phyloP scores from a whole-genome alignment of 2,888 invertebrate species.

The Nemoura dubitans region DNA sequence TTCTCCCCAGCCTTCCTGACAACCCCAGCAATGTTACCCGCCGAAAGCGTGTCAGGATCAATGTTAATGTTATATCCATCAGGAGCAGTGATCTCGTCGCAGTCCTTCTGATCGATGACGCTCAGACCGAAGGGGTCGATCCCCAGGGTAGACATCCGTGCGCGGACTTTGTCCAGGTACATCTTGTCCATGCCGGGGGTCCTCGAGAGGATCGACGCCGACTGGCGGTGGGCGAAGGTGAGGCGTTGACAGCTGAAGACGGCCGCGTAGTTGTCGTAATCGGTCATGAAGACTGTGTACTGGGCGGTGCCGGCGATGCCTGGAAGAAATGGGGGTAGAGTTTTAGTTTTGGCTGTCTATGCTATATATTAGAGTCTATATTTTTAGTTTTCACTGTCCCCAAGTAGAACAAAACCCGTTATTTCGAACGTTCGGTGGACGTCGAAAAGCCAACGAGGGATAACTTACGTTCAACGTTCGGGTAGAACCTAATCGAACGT shows the following conservation, averaged over 20 bases:
- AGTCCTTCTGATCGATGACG: slow-evolving; percentile 75
- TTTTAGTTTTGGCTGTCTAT: neutral
- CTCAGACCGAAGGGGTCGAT: slow-evolving; percentile 82
- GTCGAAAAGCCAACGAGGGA: too few species aligned
- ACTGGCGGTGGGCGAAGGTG: slow-evolving; percentile 77
- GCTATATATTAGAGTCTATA: too few species aligned
- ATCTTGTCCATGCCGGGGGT: slow-evolving; percentile 75
- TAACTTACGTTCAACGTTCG: too few species aligned
- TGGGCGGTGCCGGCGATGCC: slow-evolving; percentile 79
- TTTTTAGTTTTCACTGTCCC: too few species aligned
- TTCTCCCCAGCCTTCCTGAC: slow-evolving; percentile 73
- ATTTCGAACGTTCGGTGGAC: too few species aligned
- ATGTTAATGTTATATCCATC: slow-evolving; percentile 73
- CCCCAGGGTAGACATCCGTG: slow-evolving; percentile 69
- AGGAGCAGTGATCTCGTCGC: slow-evolving; percentile 71
- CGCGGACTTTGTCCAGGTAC: slow-evolving; percentile 76
- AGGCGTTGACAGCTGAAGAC: slow-evolving; percentile 83
- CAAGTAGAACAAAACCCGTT: too few species aligned
- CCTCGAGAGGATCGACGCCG: slow-evolving; percentile 83
- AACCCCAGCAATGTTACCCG: slow-evolving; percentile 75
- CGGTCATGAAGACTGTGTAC: slow-evolving; percentile 78
- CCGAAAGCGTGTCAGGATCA: slow-evolving; percentile 78
- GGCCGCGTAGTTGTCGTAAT: slow-evolving; percentile 78
- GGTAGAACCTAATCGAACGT: too few species aligned
- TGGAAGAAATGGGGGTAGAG: slow-evolving; percentile 56